Evolutionary conservation across 2,888 invertebrate genomes (phyloP), one percentile per base, ranked within the genome.

Genomic region (Drosophila maculinotata): DNA sequence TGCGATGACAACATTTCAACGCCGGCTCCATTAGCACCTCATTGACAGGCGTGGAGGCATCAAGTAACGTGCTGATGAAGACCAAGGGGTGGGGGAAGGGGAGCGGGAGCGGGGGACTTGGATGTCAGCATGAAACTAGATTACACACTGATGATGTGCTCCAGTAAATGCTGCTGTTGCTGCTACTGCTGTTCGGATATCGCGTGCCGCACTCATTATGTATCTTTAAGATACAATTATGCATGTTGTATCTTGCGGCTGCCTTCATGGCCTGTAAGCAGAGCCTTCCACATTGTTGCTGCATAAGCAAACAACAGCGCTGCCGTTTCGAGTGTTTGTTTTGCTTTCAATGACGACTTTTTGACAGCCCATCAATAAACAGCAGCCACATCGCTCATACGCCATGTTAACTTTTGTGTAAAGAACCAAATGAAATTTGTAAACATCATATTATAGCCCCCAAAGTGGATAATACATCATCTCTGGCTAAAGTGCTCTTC

Each of bases 11-110:
- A 56, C 63, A 49, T 53, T 58, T 67, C 70, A 73, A 54, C 69
- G 71, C 70, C 69, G 58, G 44, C 75, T 65, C 81, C 81, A 87
- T 83, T 83, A 83, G 87, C 83, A 83, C 83, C 83, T 83, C 87
- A 78, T 76, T 84, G 85, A 84, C 81, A 87, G 79, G 52, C 65
- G 56, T 3, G 8, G 30, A 59, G 47, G 71, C 65, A 73, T 87
- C 68, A 53, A 62, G 78, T 87, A 84, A 80, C 87, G 76, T 64
- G 54, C 44, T 12, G 49, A 36, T 64, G 52, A 41, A 51, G 41
- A n/a, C n/a, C n/a, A 26, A 20, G 20, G 4, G 4, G 20, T 20
- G 48, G 12, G 8, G 7, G 17, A n/a, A 41, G 10, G n/a, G 33
- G 35, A 35, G 30, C 1, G 44, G 38, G 35, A n/a, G 14, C 36